Percentiles rank a stretch among this genome's conserved stretches.
These are phyloP conservation scores for Pachymerium ferrugineum DNA, from an alignment of 2,888 invertebrate genomes.

Conservation along the genomic window DNA sequence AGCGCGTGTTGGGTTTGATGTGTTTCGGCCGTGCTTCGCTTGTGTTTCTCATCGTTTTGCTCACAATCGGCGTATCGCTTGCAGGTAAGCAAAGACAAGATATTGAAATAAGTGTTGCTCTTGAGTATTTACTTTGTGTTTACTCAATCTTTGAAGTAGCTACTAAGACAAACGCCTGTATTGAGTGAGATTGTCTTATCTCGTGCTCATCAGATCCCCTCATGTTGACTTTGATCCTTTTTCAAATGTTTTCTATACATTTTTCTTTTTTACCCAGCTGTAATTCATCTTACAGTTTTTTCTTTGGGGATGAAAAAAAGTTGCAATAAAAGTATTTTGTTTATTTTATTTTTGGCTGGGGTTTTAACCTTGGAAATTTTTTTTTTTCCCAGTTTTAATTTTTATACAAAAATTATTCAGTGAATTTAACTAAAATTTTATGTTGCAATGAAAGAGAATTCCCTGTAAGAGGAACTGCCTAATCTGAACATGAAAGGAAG, in stretches of 20 bases:
- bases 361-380: no score
- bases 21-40: slow-evolving; percentile 4
- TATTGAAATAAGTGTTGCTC: background rate
- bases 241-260: background rate
- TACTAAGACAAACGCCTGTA: background rate
- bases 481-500: no score
- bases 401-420: no score
- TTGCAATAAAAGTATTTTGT: no score
- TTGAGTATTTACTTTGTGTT: background rate
- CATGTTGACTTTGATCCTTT: background rate
- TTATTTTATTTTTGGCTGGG: no score
- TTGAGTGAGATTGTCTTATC: background rate
- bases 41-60: background rate
- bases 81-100: background rate
- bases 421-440: no score
- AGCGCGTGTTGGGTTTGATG: background rate
- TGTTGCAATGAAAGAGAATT: no score
- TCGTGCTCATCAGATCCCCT: background rate
- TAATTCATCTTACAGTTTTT: background rate
- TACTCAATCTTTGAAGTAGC: background rate
- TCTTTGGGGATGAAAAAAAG: no score
- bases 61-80: background rate
- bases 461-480: no score
- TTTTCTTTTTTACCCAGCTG: background rate
- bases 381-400: no score